Evolutionary conservation across 1,140 invertebrate genomes (phyloP), one percentile per base, ranked within the genome.

Genomic region (Scylla paramamosain): DNA sequence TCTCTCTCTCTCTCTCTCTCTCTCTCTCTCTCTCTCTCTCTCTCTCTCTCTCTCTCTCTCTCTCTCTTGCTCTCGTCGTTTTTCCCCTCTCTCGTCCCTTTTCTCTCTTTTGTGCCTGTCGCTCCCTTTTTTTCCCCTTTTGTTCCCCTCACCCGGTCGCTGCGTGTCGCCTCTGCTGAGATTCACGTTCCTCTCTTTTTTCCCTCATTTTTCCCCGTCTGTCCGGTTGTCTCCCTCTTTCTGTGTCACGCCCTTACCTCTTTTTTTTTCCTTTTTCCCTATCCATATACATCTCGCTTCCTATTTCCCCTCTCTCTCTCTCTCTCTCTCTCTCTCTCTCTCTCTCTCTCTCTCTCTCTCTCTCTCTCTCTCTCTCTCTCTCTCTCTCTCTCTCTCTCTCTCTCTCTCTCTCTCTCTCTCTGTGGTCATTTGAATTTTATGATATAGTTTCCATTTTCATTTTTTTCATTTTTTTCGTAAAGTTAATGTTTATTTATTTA

Each of bases 321-420:
- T 46, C 86, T 88, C 86, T 89, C 87, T 52, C 39, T 45, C 87
- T 89, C 67, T 77, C 67, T 77, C 67, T 77, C 67, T n/a, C 52
- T 59, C 52, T 59, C 52, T 59, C 52, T 59, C 52, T 59, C 52
- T 59, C 52, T 59, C 52, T 59, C 52, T 59, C 52, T 59, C 52
- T 59, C 52, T 59, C 52, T 59, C 52, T 59, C 52, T 59, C 52
- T 59, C 52, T 59, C 52, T 59, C 52, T 59, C 52, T 59, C 52
- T 59, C 20, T 20, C 52, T 59, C 52, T 59, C 52, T 20, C 67
- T n/a, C 20, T 20, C 52, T 59, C 52, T 59, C 52, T 20, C 67
- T n/a, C 20, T 20, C 52, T 59, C 52, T 59, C 52, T 20, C 67
- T n/a, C 20, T 20, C 52, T 59, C 52, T 59, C 52, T 20, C 67